Conservation (phyloP, 2,113 vertebrate genomes). For the Ammodytes marinus region DNA sequence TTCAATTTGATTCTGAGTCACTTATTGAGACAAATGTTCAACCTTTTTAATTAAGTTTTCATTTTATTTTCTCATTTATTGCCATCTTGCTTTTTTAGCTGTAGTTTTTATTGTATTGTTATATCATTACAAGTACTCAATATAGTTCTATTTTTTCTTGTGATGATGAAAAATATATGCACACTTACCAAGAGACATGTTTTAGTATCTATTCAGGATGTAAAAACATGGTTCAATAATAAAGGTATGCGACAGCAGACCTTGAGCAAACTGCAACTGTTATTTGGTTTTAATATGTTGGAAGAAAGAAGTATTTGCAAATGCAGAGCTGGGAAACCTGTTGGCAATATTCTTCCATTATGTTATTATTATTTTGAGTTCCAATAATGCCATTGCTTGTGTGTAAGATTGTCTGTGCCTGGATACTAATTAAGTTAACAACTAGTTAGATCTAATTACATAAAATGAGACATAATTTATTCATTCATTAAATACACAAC, state of each 20-base stretch:
- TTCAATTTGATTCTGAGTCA: too few species aligned
- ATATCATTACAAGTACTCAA: too few species aligned
- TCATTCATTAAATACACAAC: not conserved
- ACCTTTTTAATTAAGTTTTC: too few species aligned
- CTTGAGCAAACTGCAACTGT: not conserved
- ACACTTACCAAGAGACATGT: too few species aligned
- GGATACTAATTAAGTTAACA: slow-evolving; percentile 8
- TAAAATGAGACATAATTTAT: slow-evolving; percentile 8
- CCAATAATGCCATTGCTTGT: slow-evolving; percentile 9
- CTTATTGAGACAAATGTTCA: too few species aligned
- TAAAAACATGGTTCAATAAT: not conserved
- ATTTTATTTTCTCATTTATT: too few species aligned
- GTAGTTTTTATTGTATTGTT: too few species aligned
- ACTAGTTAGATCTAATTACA: slow-evolving; percentile 12
- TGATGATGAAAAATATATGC: too few species aligned
- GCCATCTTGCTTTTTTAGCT: too few species aligned
- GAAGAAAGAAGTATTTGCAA: not conserved
- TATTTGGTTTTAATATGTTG: not conserved
- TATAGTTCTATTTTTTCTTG: too few species aligned
- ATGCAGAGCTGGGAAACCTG: not conserved
- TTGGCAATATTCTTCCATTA: too few species aligned
- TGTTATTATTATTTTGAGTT: not conserved
- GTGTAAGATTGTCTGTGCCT: not conserved
- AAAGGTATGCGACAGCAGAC: not conserved
- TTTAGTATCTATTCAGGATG: too few species aligned